These are phyloP conservation scores for Yoshiicerus persimilis DNA, from an alignment of 1,140 invertebrate species.

Conservation along the genomic window DNA sequence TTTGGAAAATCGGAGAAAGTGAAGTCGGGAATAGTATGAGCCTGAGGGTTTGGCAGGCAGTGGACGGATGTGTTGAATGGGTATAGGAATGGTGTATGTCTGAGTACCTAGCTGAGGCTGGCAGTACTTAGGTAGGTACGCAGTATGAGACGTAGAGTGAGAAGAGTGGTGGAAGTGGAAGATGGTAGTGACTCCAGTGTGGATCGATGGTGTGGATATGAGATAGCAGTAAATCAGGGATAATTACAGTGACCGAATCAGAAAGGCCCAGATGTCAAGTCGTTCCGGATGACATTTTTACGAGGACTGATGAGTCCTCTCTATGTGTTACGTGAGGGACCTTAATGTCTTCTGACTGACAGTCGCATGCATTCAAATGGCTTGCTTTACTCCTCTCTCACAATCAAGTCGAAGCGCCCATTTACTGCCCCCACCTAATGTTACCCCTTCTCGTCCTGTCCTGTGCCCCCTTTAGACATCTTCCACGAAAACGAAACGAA, in stretches of 20 bases:
- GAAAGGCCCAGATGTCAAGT: constrained; percentile 50
- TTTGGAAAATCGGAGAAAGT: constrained; percentile 20
- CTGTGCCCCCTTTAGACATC: background rate
- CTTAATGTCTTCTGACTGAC: constrained; percentile 49
- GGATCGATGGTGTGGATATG: constrained; percentile 48
- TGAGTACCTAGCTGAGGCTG: background rate
- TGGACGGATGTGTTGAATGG: constrained; percentile 41
- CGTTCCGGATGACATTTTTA: constrained; percentile 48
- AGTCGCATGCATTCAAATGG: constrained; percentile 50
- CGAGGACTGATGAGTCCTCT: constrained; percentile 47
- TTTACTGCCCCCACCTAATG: constrained; percentile 38
- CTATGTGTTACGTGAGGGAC: constrained; percentile 47
- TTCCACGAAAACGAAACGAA: background rate
- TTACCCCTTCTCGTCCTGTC: constrained; percentile 33
- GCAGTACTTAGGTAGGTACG: background rate
- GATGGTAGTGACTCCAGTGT: background rate
- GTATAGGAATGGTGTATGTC: constrained; percentile 12
- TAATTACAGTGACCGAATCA: constrained; percentile 51
- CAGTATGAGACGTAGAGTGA: background rate
- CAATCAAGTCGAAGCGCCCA: constrained; percentile 36
- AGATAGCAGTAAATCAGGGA: constrained; percentile 50
- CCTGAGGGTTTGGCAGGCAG: constrained; percentile 28
- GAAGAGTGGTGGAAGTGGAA: background rate
- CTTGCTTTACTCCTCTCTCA: constrained; percentile 41
- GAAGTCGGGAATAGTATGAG: constrained; percentile 2